A percentile compares a stretch with the other conserved stretches of the same genome.
These are phyloP conservation scores for Harpegnathos saltator DNA, from an alignment of 1,140 invertebrate genomes.

Conservation along the genomic window DNA sequence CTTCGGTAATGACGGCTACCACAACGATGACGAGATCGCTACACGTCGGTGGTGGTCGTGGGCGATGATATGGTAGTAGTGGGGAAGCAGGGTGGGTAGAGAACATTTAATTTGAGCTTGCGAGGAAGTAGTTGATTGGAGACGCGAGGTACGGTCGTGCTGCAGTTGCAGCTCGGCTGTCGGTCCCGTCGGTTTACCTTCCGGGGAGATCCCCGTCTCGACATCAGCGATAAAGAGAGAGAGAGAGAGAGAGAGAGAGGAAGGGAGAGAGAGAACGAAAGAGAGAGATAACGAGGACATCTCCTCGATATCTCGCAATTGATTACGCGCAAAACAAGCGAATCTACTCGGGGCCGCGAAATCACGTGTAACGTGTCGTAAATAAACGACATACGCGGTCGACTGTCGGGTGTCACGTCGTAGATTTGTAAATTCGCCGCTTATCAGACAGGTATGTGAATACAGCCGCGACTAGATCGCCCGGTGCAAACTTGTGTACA, in stretches of 20 bases:
- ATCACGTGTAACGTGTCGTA: too few relatives aligned
- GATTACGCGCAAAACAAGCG: too few relatives aligned
- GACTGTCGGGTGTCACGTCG: neutral
- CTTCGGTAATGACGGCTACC: neutral
- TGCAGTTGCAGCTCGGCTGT: slow-evolving; percentile 63
- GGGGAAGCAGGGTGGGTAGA: slow-evolving; percentile 67
- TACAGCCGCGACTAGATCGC: too few relatives aligned
- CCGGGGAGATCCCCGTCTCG: neutral
- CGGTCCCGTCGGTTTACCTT: slow-evolving; percentile 38
- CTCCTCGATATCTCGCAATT: neutral
- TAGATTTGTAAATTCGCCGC: neutral
- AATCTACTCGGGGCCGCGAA: too few relatives aligned
- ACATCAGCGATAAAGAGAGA: too few relatives aligned
- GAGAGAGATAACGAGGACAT: neutral
- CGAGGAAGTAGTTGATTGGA: slow-evolving; percentile 77
- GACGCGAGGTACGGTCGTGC: slow-evolving; percentile 62
- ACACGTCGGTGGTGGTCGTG: neutral
- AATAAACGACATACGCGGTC: too few relatives aligned
- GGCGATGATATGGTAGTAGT: slow-evolving; percentile 13
- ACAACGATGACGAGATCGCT: neutral
- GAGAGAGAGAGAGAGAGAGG: neutral
- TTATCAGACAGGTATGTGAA: too few relatives aligned
- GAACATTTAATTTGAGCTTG: slow-evolving; percentile 75
- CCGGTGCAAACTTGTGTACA: too few relatives aligned
- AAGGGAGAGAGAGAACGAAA: neutral